Evolutionary conservation across 1,140 invertebrate genomes (phyloP), one percentile per base, ranked within the genome.

Genomic region (Drosophila quadrilineata): DNA sequence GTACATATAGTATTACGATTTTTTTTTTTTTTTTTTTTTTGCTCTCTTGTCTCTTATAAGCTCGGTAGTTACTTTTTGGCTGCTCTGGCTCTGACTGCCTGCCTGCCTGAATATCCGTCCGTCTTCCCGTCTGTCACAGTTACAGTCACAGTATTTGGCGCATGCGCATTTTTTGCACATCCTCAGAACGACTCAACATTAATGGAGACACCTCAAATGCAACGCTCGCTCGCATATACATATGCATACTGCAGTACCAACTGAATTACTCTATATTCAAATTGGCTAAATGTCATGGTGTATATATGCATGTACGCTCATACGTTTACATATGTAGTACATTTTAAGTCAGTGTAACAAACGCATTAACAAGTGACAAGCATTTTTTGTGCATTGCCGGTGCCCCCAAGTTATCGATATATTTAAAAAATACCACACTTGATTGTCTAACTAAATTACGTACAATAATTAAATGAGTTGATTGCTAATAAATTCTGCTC

Each of bases 31-130:
- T n/a, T n/a, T n/a, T n/a, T n/a, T n/a, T n/a, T 74, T 54, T 70
- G 71, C 63, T 69, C 66, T 63, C 33, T n/a, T n/a, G n/a, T 52
- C 54, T 66, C 56, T 48, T 53, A 53, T 62, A 62, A 67, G 64
- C 48, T 62, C 57, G 58, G 57, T 40, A 62, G 57, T 67, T 67
- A 67, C 58, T 68, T n/a, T n/a, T 60, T 68, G 65, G 65, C 57
- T 67, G 65, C 65, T 66, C 36, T 48, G 46, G 33, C 53, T 57
- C 38, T 46, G 59, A 28, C 26, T 33, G 52, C 29, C 22, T 45
- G 21, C 17, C 19, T 45, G 36, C 17, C 24, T 28, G 33, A 1
- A 22, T 33, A 10, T 46, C 26, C 3, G 35, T 29, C 29, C 21
- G 31, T 38, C 31, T 58, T 41, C 35, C 53, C 49, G 29, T 10